Base-by-base conservation (phyloP, 2,888 invertebrate species). In the Spilarctia lutea region DNA sequence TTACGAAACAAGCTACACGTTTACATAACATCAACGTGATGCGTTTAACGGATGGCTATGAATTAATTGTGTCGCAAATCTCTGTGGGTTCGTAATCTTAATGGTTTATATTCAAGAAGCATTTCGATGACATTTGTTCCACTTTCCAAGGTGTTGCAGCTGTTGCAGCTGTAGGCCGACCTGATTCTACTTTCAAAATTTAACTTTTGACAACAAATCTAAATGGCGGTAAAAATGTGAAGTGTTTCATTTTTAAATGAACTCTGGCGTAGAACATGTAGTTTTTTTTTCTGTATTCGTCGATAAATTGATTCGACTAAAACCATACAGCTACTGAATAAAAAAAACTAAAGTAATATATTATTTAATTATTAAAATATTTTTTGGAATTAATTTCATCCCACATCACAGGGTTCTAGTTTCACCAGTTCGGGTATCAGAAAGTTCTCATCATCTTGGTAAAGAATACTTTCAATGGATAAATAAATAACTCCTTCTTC, bases 1-100 rank as follows among this genome's bases (percentile, higher is more conserved):
- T 71, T 71, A 65, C 65, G 65, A 71, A 70, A 71, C 65, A 39
- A 71, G 63, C 45, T 18, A 70, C 39, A 42, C 20, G 39, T 73
- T 78, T 80, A 82, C 71, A 48, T 72, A 82, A 82, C 45, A 4
- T 11, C 4, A 56, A 72, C 73, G 68, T 78, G 72, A 16, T 42
- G 27, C 13, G 68, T 18, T 78, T 79, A 70, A 63, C 52, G 48
- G 63, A 52, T 56, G 24, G 33, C 68, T 74, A 48, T 63, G 30
- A 63, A 73, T 60, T 68, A 67, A 52, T 68, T 33, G 65, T 75
- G 35, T 72, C 65, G 75, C 45, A 75, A 75, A 75, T 65, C 68
- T 45, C 30, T 66, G 65, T 33, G 60, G 68, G 68, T 30, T 68
- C 63, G 56, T 66, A 74, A 65, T 74, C 69, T 74, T 42, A 30